These are phyloP conservation scores for Meriones psammophilus DNA, from an alignment of 2,797 vertebrate genomes.

Conservation along the genomic window DNA sequence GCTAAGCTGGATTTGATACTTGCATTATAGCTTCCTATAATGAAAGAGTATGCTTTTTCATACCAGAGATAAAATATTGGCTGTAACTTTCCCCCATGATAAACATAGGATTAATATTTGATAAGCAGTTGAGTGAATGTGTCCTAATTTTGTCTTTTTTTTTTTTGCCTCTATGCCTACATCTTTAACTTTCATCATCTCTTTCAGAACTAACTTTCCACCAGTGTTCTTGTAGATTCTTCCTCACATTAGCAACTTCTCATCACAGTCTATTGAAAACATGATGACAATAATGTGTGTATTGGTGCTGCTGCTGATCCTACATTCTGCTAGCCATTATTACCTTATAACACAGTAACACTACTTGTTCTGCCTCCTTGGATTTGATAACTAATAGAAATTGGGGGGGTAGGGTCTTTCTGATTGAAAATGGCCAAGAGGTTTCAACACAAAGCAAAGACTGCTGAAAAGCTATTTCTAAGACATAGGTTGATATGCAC, in stretches of 20 bases:
- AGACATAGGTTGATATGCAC: constrained; percentile 48
- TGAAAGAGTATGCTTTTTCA: background rate
- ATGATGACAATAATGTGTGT: background rate
- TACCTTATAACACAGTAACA: too few species aligned
- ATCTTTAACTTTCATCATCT: background rate
- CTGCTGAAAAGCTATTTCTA: constrained; percentile 16
- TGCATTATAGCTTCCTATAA: background rate
- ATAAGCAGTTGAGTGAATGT: background rate
- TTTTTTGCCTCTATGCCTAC: background rate
- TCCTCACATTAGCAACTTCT: background rate
- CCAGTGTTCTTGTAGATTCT: background rate
- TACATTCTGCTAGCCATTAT: background rate
- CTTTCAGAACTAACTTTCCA: background rate
- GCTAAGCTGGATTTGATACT: background rate
- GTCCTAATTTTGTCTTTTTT: background rate
- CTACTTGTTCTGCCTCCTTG: background rate
- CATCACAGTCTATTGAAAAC: background rate
- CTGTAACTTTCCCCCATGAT: background rate
- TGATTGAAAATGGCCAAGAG: constrained; percentile 31
- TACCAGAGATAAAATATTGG: background rate
- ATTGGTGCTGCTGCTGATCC: background rate
- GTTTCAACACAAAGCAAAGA: background rate
- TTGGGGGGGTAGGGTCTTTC: accelerated
- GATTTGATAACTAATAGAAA: background rate
- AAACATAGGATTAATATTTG: background rate